Evolutionary conservation across 1,140 invertebrate species (phyloP), one percentile per base, ranked within the genome.

Genomic region (Anastatus disparis): DNA sequence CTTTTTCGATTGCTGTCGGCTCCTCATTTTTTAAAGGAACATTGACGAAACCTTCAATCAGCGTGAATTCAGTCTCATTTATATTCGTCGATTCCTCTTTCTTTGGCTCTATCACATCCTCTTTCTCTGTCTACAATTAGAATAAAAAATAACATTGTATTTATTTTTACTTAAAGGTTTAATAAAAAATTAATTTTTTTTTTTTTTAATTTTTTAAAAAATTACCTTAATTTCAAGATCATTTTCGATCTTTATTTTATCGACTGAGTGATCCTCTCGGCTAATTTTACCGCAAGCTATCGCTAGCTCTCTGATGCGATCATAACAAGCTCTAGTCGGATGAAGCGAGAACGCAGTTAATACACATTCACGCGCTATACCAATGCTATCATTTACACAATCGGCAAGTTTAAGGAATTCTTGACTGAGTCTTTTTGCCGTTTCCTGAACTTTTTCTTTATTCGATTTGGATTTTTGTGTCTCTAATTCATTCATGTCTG

Each of bases 401-500:
- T 89, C 87, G 2, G 88, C 88, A 48, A 91, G 77, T 67, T 87
- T 85, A 22, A 89, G 80, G 75, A 91, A 91, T 56, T 88, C 88
- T 55, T 79, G 77, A 58, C 89, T 87, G 62, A 91, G 77, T 53
- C 85, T 83, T 50, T 86, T 85, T 38, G 88, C 88, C 3, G 85
- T 87, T 72, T 88, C 87, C 22, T 82, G 79, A 20, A 87, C 84
- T 75, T 87, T 87, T 22, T 87, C 86, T 44, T 85, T 84, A 64
- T 90, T 85, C 4, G 79, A 80, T 22, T 88, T 87, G 1, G 84
- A 79, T 81, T 93, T 93, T 40, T 90, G 88, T 69, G 86, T 88
- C 77, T 93, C 91, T 74, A 93, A 77, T 77, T 91, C 90, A 75
- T 93, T 94, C 88, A 93, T 91, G 75, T 93, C 92, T 7, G 89